Conservation (phyloP, 2,888 invertebrate species). For the Nycteola revayana region DNA sequence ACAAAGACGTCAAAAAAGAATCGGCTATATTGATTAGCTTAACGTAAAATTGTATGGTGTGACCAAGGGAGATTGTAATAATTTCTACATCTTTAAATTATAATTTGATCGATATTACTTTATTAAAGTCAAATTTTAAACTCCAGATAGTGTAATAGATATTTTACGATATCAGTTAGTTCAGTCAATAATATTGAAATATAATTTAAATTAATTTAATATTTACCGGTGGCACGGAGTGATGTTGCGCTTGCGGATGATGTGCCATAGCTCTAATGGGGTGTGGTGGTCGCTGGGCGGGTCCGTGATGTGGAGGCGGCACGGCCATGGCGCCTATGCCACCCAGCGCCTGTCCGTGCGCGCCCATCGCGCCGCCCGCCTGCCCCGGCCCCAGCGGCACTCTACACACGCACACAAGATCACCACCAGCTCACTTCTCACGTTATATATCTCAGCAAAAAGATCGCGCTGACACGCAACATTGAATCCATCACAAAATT, state of each 20-base stretch:
- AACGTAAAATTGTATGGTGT: too few relatives aligned
- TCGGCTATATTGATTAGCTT: too few relatives aligned
- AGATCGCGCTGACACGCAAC: slow-evolving; percentile 12
- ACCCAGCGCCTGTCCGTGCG: slow-evolving; percentile 56
- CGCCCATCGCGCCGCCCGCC: slow-evolving; percentile 57
- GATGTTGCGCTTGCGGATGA: slow-evolving; percentile 64
- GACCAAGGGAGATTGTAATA: too few relatives aligned
- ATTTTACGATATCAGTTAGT: too few relatives aligned
- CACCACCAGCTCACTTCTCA: slow-evolving; percentile 5
- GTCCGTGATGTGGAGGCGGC: slow-evolving; percentile 44
- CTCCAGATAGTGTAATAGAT: too few relatives aligned
- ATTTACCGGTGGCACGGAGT: slow-evolving; percentile 54
- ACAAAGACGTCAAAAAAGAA: too few relatives aligned
- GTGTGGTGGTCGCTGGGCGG: slow-evolving; percentile 57
- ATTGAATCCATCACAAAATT: slow-evolving; percentile 21
- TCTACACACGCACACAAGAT: slow-evolving; percentile 40
- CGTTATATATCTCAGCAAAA: slow-evolving; percentile 10
- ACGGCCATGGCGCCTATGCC: slow-evolving; percentile 56
- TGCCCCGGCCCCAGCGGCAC: slow-evolving; percentile 65
- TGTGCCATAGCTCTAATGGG: slow-evolving; percentile 70
- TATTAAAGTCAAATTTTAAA: too few relatives aligned
- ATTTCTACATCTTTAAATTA: too few relatives aligned
- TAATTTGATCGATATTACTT: too few relatives aligned
- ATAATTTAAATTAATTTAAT: not conserved
- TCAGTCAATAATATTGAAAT: too few relatives aligned